Evolutionary conservation across 2,888 invertebrate genomes (phyloP), one percentile per base, ranked within the genome.

Genomic region (Neocrepidodera transversa): DNA sequence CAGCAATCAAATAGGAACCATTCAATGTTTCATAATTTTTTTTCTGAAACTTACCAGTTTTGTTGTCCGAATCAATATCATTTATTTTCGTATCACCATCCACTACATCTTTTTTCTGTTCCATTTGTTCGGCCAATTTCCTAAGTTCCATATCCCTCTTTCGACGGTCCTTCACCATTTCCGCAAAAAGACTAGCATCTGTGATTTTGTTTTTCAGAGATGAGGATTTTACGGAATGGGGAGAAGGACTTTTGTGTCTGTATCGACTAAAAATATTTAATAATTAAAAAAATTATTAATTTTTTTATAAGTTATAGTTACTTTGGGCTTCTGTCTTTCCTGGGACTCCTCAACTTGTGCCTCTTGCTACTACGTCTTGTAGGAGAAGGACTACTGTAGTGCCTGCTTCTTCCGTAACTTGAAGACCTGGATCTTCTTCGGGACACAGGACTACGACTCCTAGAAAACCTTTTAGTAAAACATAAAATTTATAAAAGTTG

Each of bases 131-230:
- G 1, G 54, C 60, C 10, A 90, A 76, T 76, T 88, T 90, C 79
- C 86, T 84, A 59, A 85, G 78, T 52, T 91, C 92, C 77, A 91
- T 84, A 58, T 91, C 90, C 6, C 92, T 84, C 82, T 91, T 91
- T 68, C 91, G 91, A 68, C 89, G 87, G 74, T 92, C 91, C 74
- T 93, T 93, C 10, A 94, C 92, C 61, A 95, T 83, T 79, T 94
- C 93, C 0, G 94, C 94, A 76, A 95, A 95, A 8, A 95, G 83
- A 76, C 93, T 93, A 6, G 94, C 94, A 70, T 93, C 92, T 52
- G 90, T 90, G 74, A 94, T 92, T 77, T 93, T 94, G 71, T 91
- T 89, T 66, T 88, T 87, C 64, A 88, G 83, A 74, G 87, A 86
- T 55, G 88, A 85, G 64, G 83, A 84, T 51, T 76, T 73, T 32